phyloP scores from a whole-genome alignment of 23 tunicate genomes.

The Clavelina lepadiformis region DNA sequence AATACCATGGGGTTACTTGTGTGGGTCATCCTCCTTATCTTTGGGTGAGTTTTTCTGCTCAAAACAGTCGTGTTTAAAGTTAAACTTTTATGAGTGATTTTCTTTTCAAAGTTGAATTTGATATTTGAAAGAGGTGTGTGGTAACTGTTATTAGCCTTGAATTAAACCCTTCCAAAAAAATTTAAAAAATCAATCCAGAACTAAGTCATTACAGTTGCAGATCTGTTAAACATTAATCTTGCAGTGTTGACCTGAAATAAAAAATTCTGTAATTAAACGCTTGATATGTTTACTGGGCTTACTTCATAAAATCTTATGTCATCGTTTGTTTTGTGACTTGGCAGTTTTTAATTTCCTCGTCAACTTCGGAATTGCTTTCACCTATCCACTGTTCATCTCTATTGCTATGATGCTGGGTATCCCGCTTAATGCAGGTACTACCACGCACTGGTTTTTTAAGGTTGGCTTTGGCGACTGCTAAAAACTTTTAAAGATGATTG shows the following conservation, averaged over 20 bases:
- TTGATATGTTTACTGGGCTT: no score
- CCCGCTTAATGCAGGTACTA: constrained; percentile 87
- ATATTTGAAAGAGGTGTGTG: neutral
- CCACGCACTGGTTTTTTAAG: neutral
- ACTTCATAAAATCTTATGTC: no score
- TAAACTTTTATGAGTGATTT: no score
- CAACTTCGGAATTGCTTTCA: constrained; percentile 93
- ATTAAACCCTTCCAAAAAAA: no score
- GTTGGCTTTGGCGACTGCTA: neutral
- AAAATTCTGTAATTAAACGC: no score
- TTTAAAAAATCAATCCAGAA: no score
- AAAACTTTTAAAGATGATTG: neutral
- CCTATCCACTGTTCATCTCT: constrained; percentile 92
- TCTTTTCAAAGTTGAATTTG: neutral
- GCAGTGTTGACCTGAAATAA: no score
- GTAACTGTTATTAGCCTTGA: neutral
- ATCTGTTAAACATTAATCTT: no score
- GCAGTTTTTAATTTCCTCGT: constrained; percentile 95
- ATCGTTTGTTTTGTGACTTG: no score
- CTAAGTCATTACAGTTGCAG: no score
- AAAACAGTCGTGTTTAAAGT: no score
- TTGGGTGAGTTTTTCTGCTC: constrained; percentile 47
- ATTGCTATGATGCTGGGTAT: constrained; percentile 94
- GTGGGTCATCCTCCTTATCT: constrained; percentile 45
- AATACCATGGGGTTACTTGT: constrained; percentile 80